A percentile compares a stretch with the other conserved stretches of the same genome.
phyloP scores from a whole-genome alignment of 2,888 invertebrate species.

The Limnephilus rhombicus region DNA sequence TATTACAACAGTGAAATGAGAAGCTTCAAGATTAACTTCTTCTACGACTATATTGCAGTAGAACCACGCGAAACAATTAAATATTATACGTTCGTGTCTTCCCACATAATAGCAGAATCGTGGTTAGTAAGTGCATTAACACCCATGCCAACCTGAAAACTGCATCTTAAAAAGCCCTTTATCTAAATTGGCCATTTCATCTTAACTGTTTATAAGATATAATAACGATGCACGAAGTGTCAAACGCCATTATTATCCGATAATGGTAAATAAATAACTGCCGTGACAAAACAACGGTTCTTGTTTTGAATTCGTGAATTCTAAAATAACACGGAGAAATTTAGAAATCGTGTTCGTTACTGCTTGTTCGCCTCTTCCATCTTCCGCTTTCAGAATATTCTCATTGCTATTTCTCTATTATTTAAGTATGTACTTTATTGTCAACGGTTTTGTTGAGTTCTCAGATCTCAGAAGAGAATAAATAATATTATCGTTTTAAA shows the following conservation, averaged over 20 bases:
- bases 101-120: neutral
- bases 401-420: neutral
- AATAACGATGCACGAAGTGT: neutral
- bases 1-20: neutral
- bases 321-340: neutral
- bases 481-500: neutral
- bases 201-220: neutral
- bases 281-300: neutral
- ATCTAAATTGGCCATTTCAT: neutral
- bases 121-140: neutral
- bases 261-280: neutral
- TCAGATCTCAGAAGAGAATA: neutral
- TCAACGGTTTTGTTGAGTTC: neutral
- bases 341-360: conserved; percentile 2
- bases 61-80: neutral
- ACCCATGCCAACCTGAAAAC: neutral
- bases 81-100: neutral
- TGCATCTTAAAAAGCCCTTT: neutral
- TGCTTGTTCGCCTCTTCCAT: neutral
- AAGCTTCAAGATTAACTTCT: neutral
- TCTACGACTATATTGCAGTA: neutral
- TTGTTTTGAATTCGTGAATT: conserved; percentile 15
- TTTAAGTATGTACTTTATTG: neutral
- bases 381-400: neutral
- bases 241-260: neutral